A percentile compares a stretch with the other conserved stretches of the same genome.
phyloP scores from a whole-genome alignment of 2,888 invertebrate species.

The Myopa testacea region DNA sequence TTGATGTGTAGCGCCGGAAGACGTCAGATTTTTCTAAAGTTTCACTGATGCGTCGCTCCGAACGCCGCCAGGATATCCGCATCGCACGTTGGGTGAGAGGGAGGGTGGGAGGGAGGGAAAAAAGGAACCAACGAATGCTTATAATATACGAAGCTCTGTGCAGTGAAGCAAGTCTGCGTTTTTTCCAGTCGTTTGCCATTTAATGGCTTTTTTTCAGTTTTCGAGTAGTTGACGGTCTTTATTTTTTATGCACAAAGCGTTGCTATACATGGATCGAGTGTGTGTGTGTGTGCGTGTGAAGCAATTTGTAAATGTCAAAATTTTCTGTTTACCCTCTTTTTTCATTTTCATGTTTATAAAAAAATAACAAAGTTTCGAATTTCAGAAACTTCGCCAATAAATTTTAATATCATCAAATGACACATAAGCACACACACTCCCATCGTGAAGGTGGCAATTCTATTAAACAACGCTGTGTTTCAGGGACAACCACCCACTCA shows the following conservation, averaged over 20 bases:
- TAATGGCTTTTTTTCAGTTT: background rate
- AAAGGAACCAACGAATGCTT: background rate
- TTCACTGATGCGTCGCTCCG: conserved; percentile 12
- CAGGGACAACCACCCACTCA: background rate
- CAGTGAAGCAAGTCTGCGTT: background rate
- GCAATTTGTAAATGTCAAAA: conserved; percentile 27
- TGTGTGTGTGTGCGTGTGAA: background rate
- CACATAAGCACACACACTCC: background rate
- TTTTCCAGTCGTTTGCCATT: background rate
- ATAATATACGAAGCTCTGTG: background rate
- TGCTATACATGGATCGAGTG: background rate
- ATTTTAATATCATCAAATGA: conserved; percentile 18
- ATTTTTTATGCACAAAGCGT: background rate
- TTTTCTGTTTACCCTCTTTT: background rate
- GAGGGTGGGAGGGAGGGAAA: background rate
- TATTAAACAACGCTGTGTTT: background rate
- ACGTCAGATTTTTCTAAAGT: conserved; percentile 20
- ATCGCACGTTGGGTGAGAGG: background rate
- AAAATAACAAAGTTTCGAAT: conserved; percentile 21
- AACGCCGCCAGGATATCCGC: background rate
- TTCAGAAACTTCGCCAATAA: conserved; percentile 1
- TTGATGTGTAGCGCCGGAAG: conserved; percentile 27
- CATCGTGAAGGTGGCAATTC: conserved; percentile 16
- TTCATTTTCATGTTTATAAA: background rate
- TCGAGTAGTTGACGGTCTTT: background rate